A percentile compares a stretch with the other conserved stretches of the same genome.
These are phyloP conservation scores for Rhynchomys soricoides DNA, from an alignment of 2,113 vertebrate genomes.

Conservation along the genomic window DNA sequence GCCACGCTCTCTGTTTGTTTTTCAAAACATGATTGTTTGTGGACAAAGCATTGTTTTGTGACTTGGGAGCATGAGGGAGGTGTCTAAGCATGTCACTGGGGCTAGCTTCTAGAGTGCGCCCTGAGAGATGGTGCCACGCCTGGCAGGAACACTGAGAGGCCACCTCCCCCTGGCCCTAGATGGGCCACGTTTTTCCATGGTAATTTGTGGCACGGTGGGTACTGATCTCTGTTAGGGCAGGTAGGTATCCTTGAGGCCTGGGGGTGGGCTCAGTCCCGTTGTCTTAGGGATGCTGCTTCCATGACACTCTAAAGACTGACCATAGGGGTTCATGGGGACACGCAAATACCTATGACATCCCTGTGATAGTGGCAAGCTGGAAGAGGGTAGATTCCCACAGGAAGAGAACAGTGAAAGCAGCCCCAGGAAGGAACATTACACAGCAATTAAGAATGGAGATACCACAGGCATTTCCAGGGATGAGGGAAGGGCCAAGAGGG, in stretches of 20 bases:
- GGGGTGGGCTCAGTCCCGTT: neutral
- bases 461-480: neutral
- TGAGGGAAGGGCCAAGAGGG: neutral
- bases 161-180: neutral
- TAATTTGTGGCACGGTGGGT: neutral
- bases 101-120: neutral
- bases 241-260: neutral
- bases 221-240: neutral
- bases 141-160: neutral
- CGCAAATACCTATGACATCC: fast-evolving
- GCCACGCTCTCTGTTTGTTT: slow-evolving; percentile 84
- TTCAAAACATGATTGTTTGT: slow-evolving; percentile 83
- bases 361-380: neutral
- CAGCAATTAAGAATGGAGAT: neutral
- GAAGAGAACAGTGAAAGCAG: neutral
- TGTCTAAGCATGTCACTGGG: neutral
- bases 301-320: neutral
- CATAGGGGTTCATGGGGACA: fast-evolving
- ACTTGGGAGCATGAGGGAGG: neutral
- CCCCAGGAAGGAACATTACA: fast-evolving
- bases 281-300: neutral
- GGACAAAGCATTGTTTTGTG: slow-evolving; percentile 68
- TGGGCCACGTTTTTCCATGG: neutral
- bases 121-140: neutral
- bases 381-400: neutral